These are phyloP conservation scores for Ellobium chinense DNA, from an alignment of 2,888 invertebrate genomes.

Conservation along the genomic window DNA sequence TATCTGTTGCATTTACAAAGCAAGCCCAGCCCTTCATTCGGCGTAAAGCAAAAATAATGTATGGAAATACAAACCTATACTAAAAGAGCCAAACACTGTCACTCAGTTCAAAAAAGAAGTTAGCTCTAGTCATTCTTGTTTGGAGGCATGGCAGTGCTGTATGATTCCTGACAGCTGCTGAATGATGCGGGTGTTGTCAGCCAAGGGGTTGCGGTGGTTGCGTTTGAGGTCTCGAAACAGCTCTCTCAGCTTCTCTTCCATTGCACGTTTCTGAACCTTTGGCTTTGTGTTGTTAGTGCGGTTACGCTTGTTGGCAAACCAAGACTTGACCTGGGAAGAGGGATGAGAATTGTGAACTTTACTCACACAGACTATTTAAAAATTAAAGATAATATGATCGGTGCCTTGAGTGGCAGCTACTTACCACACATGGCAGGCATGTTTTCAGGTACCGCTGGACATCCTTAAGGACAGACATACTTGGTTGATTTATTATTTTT, in stretches of 20 bases:
- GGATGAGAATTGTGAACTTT: not conserved
- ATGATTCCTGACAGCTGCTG: conserved; percentile 70
- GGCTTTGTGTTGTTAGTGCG: conserved; percentile 73
- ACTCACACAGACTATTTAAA: too few species aligned
- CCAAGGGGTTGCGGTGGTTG: conserved; percentile 40
- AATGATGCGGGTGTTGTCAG: conserved; percentile 69
- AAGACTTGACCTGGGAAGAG: conserved; percentile 71
- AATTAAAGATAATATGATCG: too few species aligned
- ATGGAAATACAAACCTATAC: too few species aligned
- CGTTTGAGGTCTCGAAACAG: conserved; percentile 67
- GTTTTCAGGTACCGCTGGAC: too few species aligned
- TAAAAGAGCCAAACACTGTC: too few species aligned
- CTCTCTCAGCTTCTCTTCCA: conserved; percentile 66
- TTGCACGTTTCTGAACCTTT: conserved; percentile 70
- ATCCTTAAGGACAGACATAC: too few species aligned
- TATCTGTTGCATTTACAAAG: too few species aligned
- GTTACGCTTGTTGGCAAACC: conserved; percentile 76
- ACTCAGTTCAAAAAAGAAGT: not conserved
- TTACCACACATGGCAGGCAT: too few species aligned
- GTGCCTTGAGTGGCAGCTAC: too few species aligned
- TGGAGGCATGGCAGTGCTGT: conserved; percentile 33
- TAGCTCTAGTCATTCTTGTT: not conserved
- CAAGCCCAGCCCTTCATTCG: too few species aligned
- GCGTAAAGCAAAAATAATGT: too few species aligned
- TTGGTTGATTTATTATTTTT: too few species aligned